Percentiles rank a stretch among this genome's conserved stretches.
phyloP scores from a whole-genome alignment of 1,140 invertebrate genomes.

The Adelges cooleyi region DNA sequence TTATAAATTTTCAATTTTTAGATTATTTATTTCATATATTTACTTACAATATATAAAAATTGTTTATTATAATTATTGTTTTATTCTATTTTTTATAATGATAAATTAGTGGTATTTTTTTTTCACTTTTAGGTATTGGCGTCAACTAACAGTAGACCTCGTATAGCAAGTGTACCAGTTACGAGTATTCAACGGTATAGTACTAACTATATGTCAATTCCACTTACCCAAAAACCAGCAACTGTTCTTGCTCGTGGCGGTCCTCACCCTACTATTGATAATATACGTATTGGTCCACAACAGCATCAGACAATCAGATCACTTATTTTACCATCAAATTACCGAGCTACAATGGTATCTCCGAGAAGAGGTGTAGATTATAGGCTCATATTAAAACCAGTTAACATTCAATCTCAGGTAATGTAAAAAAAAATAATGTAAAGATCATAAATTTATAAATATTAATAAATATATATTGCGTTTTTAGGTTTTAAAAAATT shows the following conservation, averaged over 20 bases:
- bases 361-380: background rate
- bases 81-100: no score
- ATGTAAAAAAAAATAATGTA: background rate
- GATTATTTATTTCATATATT: no score
- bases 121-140: background rate
- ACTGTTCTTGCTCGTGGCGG: background rate
- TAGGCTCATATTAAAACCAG: constrained; percentile 8
- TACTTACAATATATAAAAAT: no score
- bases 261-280: background rate
- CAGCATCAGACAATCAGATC: background rate
- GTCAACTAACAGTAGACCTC: background rate
- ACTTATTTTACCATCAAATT: constrained; percentile 5
- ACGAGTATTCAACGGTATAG: background rate
- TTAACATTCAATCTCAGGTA: background rate
- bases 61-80: no score
- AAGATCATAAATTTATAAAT: no score
- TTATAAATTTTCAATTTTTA: no score
- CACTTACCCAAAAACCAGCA: constrained; percentile 1
- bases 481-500: constrained; percentile 10
- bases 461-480: background rate
- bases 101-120: no score
- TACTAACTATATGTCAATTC: constrained; percentile 13
- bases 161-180: background rate
- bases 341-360: constrained; percentile 1
- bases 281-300: background rate